Evolutionary conservation across 2,113 vertebrate species (phyloP).

Genomic region (Hipposideros armiger): DNA sequence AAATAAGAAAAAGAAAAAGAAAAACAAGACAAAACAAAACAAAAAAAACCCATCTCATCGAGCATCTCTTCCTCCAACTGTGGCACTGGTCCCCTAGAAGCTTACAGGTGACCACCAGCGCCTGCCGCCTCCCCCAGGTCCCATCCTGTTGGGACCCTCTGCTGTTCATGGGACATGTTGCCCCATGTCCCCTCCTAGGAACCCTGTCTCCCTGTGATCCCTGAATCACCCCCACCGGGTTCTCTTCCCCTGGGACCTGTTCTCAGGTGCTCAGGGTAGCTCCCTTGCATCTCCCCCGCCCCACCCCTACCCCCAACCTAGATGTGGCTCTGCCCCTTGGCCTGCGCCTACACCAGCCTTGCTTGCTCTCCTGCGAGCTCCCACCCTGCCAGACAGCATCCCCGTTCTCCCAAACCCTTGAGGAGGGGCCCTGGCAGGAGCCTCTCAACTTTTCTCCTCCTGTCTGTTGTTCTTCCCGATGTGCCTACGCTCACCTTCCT

Average conservation of each 20-base stretch:
- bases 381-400: background rate
- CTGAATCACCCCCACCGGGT: background rate
- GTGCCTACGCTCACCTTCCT: background rate
- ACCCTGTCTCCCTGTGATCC: background rate
- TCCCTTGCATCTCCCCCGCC: background rate
- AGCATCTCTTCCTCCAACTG: background rate
- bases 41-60: too few species aligned
- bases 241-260: background rate
- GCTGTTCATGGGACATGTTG: background rate
- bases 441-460: background rate
- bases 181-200: background rate
- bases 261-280: too few species aligned
- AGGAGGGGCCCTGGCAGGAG: background rate
- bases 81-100: background rate
- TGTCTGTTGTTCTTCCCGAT: background rate
- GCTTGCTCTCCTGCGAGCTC: background rate
- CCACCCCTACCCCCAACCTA: too few species aligned
- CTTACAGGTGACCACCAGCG: background rate
- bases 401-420: background rate
- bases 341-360: background rate
- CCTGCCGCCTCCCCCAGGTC: background rate
- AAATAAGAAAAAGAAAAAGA: too few species aligned
- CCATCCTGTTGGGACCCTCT: background rate
- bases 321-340: too few species aligned
- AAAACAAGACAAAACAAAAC: too few species aligned